These are phyloP conservation scores for Manis crassicaudata DNA, from an alignment of 2,797 vertebrate genomes.

Conservation along the genomic window DNA sequence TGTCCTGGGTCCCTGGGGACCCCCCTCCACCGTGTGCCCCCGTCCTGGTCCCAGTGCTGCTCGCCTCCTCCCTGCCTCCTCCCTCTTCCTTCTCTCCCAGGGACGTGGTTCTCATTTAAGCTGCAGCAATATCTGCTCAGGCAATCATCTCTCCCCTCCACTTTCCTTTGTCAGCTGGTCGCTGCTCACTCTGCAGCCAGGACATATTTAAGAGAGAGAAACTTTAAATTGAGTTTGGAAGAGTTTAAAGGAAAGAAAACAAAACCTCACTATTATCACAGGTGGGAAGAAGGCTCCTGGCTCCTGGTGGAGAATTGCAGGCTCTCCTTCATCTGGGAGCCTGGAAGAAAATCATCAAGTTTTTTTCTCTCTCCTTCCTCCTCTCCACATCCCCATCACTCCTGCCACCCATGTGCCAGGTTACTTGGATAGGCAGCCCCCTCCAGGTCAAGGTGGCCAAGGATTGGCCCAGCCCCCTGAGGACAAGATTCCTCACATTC, in stretches of 20 bases:
- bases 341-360: neutral
- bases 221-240: conserved; percentile 79
- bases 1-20: neutral
- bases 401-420: neutral
- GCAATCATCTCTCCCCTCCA: conserved; percentile 4
- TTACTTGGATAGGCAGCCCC: neutral
- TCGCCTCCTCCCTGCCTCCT: neutral
- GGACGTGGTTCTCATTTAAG: conserved; percentile 66
- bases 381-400: no score
- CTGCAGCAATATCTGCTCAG: conserved; percentile 43
- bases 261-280: conserved; percentile 39
- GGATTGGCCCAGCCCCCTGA: neutral
- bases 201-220: conserved; percentile 70
- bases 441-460: neutral
- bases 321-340: neutral
- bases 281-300: conserved; percentile 48
- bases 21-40: neutral
- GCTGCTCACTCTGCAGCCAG: conserved; percentile 28
- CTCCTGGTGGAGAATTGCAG: neutral
- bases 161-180: conserved; percentile 24
- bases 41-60: neutral
- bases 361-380: neutral
- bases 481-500: neutral
- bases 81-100: neutral
- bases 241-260: conserved; percentile 71